Evolutionary conservation across 1,140 invertebrate species (phyloP).

Genomic region (Manduca sexta): DNA sequence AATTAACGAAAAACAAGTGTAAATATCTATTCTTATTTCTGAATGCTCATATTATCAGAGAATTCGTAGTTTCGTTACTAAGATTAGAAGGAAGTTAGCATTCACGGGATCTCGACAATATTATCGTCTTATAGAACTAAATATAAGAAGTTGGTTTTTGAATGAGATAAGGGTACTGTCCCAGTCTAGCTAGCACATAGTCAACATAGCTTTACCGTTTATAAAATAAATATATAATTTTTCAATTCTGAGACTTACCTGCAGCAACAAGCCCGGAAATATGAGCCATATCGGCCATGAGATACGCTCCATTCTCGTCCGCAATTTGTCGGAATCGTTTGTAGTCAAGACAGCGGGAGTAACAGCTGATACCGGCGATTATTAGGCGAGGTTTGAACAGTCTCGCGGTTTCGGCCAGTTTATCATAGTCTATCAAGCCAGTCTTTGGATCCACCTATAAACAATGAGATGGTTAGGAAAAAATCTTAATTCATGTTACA

Average conservation of each 20-base stretch:
- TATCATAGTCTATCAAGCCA: constrained; percentile 96
- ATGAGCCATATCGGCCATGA: constrained; percentile 98
- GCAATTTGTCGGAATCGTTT: constrained; percentile 92
- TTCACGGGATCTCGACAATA: too few species aligned
- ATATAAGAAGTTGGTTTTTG: too few species aligned
- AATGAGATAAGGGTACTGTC: too few species aligned
- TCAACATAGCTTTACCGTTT: too few species aligned
- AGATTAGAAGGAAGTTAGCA: too few species aligned
- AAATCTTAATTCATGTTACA: too few species aligned
- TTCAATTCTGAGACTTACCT: constrained; percentile 45
- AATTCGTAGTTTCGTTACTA: too few species aligned
- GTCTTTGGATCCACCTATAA: constrained; percentile 81
- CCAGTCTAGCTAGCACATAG: too few species aligned
- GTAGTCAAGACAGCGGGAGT: constrained; percentile 89
- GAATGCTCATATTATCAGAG: too few species aligned
- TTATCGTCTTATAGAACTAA: too few species aligned
- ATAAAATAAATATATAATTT: not conserved
- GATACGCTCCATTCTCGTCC: constrained; percentile 87
- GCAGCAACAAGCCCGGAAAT: constrained; percentile 94
- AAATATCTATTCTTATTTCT: too few species aligned
- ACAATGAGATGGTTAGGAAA: not conserved
- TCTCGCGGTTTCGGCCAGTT: constrained; percentile 85
- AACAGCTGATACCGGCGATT: constrained; percentile 95
- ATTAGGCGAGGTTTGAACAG: constrained; percentile 95
- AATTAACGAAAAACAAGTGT: too few species aligned